Percentiles rank a stretch among this genome's conserved stretches.
These are phyloP conservation scores for Chiroxiphia lanceolata DNA, from an alignment of 2,797 vertebrate species.

Conservation along the genomic window DNA sequence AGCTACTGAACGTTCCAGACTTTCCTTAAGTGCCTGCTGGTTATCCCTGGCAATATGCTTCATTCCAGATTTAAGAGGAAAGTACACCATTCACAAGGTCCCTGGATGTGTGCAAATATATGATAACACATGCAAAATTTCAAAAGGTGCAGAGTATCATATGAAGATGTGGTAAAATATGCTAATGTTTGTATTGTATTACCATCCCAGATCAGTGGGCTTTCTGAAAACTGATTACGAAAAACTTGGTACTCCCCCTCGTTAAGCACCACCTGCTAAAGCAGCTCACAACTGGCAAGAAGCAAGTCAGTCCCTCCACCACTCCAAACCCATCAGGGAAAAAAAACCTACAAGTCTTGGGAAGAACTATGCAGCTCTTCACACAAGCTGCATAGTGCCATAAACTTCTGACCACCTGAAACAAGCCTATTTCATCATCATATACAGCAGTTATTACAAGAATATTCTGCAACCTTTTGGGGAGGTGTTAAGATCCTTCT, in stretches of 20 bases:
- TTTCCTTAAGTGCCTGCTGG: background rate
- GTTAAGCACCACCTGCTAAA: background rate
- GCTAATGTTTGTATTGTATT: background rate
- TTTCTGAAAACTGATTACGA: background rate
- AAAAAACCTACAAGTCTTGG: background rate
- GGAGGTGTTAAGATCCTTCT: background rate
- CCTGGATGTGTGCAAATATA: background rate
- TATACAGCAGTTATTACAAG: background rate
- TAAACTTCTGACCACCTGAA: background rate
- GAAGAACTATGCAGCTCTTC: background rate
- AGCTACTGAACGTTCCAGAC: background rate
- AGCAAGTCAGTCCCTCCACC: background rate
- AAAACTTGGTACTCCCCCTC: background rate
- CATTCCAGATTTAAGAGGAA: background rate
- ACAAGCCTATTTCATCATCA: accelerated
- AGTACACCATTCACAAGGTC: background rate
- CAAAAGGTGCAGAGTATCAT: background rate
- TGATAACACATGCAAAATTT: background rate
- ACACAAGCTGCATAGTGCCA: background rate
- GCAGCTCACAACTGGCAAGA: background rate
- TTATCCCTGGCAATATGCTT: background rate
- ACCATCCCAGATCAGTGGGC: background rate
- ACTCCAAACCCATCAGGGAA: background rate
- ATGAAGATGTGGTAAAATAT: background rate
- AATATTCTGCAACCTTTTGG: accelerated